A percentile compares a stretch with the other conserved stretches of the same genome.
Evolutionary conservation across 2,113 vertebrate species (phyloP).

Genomic region (Dipodomys spectabilis): DNA sequence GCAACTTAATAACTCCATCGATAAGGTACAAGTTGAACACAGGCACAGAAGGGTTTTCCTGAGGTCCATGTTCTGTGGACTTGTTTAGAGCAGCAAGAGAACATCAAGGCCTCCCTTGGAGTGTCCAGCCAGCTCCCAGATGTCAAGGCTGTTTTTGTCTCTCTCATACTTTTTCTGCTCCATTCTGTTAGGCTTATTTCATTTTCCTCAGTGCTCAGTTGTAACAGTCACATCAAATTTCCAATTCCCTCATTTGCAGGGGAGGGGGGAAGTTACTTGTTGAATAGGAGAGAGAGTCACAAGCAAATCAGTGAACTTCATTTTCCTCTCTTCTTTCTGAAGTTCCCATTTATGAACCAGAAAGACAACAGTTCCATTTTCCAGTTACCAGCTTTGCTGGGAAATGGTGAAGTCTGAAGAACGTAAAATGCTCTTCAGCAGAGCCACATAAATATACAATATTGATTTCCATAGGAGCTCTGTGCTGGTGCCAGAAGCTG

Average conservation of each 20-base stretch:
- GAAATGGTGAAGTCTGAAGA: conserved; percentile 8
- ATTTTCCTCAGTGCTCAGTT: not conserved
- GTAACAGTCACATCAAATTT: not conserved
- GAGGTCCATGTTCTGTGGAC: not conserved
- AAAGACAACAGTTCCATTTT: not conserved
- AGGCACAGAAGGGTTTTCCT: not conserved
- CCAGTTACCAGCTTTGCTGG: not conserved
- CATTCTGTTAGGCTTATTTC: not conserved
- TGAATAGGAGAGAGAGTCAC: too few relatives aligned
- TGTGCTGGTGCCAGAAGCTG: not conserved
- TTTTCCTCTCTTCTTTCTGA: not conserved
- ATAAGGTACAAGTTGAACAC: not conserved
- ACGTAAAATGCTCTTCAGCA: conserved; percentile 14
- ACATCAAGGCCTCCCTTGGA: not conserved
- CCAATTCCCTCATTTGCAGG: not conserved
- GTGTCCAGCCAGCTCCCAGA: not conserved
- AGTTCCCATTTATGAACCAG: not conserved
- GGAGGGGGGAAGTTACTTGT: not conserved
- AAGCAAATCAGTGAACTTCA: not conserved
- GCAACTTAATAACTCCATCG: not conserved
- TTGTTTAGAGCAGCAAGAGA: not conserved
- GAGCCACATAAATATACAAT: conserved; percentile 10
- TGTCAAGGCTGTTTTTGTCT: not conserved
- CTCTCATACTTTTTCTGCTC: not conserved
- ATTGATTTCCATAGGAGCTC: conserved; percentile 30